Evolutionary conservation across 2,797 vertebrate species (phyloP), one percentile per base, ranked within the genome.

Genomic region (Melanotaenia pygmaea): DNA sequence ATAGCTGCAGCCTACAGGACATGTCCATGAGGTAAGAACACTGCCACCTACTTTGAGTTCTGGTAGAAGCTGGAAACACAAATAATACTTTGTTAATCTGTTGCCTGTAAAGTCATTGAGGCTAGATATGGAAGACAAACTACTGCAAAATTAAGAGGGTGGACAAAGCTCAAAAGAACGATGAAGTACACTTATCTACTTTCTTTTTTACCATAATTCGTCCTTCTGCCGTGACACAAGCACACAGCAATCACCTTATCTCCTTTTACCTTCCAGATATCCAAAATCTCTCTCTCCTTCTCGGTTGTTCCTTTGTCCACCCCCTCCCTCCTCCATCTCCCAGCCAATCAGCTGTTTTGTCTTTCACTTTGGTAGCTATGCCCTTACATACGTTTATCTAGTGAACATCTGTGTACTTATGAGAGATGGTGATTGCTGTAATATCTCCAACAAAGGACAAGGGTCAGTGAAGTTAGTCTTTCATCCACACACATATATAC

Each of bases 351-450:
- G 57, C 50, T 68, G n/a, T 45, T 77, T 35, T n/a, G 45, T 64
- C 66, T 67, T 37, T 70, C 58, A 64, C 40, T 10, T 9, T 59
- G 64, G 38, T 40, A 4, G 35, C 50, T 58, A 65, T 60, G 65
- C 18, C 28, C 43, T 58, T 54, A 69, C 67, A 80, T 72, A 64
- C 51, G 62, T 66, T 67, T 67, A 65, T 63, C 54, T 32, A 24
- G 8, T 35, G 28, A 20, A 13, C 16, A 8, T 58, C 12, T 22
- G 47, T 69, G 43, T 32, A 28, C 66, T 54, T 18, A 64, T 40
- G 50, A 64, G 58, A 59, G 38, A 28, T 91, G 91, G 90, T 88
- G 93, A 96, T 95, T 94, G 95, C 93, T 94, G 95, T 96, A 95
- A 95, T 94, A 94, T 94, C 93, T 93, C 91, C 91, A 65, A 88